phyloP scores from a whole-genome alignment of 2,113 vertebrate species.

The Thunnus maccoyii region DNA sequence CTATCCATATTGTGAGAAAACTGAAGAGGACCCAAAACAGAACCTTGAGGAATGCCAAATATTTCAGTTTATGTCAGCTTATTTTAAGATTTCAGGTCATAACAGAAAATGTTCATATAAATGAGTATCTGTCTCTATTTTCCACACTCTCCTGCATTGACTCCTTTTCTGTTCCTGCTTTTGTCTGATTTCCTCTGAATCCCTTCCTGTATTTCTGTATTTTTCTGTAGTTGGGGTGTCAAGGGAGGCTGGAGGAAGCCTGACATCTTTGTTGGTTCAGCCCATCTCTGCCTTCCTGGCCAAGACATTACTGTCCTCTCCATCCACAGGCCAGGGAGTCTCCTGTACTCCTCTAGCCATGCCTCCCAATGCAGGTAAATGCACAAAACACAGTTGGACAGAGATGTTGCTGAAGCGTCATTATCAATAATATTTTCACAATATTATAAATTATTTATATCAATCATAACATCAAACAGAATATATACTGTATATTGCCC shows the following conservation, averaged over 20 bases:
- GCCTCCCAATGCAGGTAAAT: conserved; percentile 85
- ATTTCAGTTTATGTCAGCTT: no score
- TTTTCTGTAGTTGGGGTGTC: conserved; percentile 80
- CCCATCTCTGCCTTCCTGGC: conserved; percentile 90
- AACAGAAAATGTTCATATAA: no score
- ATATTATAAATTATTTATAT: no score
- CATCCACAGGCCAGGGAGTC: conserved; percentile 53
- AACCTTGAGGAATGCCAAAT: no score
- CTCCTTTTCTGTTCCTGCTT: background rate
- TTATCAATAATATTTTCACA: background rate
- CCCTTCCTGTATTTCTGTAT: conserved; percentile 28
- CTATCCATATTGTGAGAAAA: no score
- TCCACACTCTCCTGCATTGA: background rate
- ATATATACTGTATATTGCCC: no score
- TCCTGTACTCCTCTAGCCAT: conserved; percentile 85
- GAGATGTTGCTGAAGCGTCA: background rate
- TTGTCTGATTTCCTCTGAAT: background rate
- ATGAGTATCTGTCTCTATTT: background rate
- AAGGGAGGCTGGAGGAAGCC: conserved; percentile 79
- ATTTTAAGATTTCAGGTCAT: no score
- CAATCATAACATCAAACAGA: no score
- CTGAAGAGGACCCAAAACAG: no score
- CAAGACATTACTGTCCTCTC: conserved; percentile 83
- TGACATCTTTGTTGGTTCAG: conserved; percentile 91
- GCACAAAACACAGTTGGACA: background rate